Evolutionary conservation across 2,888 invertebrate genomes (phyloP).

Genomic region (Miltochrista miniata): DNA sequence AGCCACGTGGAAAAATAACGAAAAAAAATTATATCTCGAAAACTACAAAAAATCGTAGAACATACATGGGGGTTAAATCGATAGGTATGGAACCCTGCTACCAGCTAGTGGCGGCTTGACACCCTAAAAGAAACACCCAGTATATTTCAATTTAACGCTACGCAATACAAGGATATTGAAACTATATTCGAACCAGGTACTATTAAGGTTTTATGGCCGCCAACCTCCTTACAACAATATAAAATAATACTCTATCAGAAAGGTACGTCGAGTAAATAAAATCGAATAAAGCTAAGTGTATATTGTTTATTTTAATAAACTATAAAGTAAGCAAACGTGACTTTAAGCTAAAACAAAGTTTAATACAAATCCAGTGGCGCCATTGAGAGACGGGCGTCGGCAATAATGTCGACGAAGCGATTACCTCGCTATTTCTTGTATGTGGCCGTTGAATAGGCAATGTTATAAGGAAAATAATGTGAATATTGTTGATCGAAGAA

Average conservation of each 20-base stretch:
- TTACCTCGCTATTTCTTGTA: too few relatives aligned
- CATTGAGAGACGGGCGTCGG: background rate
- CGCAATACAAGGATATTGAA: background rate
- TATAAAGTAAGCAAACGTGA: constrained; percentile 10
- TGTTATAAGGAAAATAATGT: too few relatives aligned
- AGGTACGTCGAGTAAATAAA: constrained; percentile 2
- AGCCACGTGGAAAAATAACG: too few relatives aligned
- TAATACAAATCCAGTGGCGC: background rate
- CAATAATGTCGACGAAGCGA: too few relatives aligned
- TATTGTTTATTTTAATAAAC: constrained; percentile 3
- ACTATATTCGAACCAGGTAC: background rate
- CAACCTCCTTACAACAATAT: constrained; percentile 2
- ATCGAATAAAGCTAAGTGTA: constrained; percentile 6
- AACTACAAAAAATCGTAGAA: too few relatives aligned
- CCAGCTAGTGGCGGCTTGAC: too few relatives aligned
- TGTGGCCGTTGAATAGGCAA: too few relatives aligned
- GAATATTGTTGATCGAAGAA: too few relatives aligned
- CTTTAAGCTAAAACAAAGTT: constrained; percentile 7
- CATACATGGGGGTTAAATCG: too few relatives aligned
- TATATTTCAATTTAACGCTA: background rate
- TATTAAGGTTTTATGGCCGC: background rate
- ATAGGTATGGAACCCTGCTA: too few relatives aligned
- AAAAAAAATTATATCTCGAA: too few relatives aligned
- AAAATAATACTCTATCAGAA: constrained; percentile 3
- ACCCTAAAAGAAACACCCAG: too few relatives aligned